Percentiles rank a stretch among this genome's conserved stretches.
Conservation (phyloP, 2,113 vertebrate genomes). For the Elanoides forficatus region DNA sequence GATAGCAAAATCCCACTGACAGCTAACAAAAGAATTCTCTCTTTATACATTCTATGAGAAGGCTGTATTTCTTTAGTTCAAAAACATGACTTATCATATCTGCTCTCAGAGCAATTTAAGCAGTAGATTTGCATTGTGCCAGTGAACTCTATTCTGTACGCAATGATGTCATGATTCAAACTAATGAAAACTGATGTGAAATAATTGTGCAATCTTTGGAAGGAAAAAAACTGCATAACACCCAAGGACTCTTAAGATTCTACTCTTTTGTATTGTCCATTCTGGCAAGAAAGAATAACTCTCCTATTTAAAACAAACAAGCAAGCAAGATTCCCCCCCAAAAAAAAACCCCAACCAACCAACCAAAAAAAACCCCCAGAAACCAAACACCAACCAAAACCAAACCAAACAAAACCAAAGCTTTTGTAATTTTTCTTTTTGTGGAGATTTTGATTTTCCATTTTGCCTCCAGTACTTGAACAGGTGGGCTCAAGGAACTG, state of each 20-base stretch:
- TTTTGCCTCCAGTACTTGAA: neutral
- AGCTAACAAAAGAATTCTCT: conserved; percentile 65
- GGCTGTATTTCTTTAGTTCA: conserved; percentile 38
- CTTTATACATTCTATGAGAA: conserved; percentile 31
- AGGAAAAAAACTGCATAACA: neutral
- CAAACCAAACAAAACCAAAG: neutral
- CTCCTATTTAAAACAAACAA: neutral
- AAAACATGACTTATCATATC: conserved; percentile 34
- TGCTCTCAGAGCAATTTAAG: conserved; percentile 44
- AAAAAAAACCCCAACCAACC: neutral
- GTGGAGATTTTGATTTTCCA: neutral
- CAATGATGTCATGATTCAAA: conserved; percentile 20
- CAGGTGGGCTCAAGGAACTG: neutral
- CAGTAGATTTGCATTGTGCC: conserved; percentile 13
- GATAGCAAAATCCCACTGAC: conserved; percentile 62
- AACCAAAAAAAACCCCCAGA: neutral
- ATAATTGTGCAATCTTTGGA: neutral
- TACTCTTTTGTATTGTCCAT: neutral
- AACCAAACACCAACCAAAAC: neutral
- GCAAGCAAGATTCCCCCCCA: fast-evolving
- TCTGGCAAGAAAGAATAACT: neutral
- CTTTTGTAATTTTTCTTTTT: neutral
- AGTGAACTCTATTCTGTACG: neutral
- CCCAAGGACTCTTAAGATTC: neutral
- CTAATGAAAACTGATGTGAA: conserved; percentile 8